Evolutionary conservation across 2,113 vertebrate species (phyloP), one percentile per base, ranked within the genome.

Genomic region (Chunga burmeisteri): DNA sequence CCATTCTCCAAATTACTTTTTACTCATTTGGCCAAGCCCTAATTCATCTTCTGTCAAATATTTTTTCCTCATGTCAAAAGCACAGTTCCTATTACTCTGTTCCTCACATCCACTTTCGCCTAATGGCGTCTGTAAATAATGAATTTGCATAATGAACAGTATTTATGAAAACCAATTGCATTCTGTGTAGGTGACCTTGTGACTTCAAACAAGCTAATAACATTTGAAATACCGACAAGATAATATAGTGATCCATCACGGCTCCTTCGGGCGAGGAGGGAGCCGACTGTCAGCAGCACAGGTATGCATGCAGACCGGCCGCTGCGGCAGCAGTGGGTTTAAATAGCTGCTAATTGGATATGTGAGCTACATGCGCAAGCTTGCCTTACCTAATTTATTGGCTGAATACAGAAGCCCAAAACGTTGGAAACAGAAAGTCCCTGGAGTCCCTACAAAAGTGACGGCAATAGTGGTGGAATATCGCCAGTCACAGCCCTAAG

Each of bases 61-160:
- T 40, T 32, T 91, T 82, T 52, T 5, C 63, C 61, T 80, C 3
- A 3, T 44, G 73, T 61, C 29, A 23, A 30, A 87, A 79, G 20
- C 52, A 3, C 6, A 3, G n/a, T 38, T 63, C n/a, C 59, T 78
- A 8, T 81, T 84, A 4, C 55, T 59, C 49, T 52, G 61, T 32
- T 88, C 63, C 75, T 71, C 72, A 18, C 59, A 84, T 55, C 67
- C 63, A 22, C 50, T 66, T 49, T 8, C 66, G 67, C 72, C 49
- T 59, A 88, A 84, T 3, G 1, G 47, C 6, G 1, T 40, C 86
- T 84, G 80, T 68, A 95, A 86, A 84, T 79, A 92, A 88, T 52
- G 26, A 71, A 84, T 88, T 91, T 91, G 68, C 80, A 75, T 81
- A 79, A 96, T n/a, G 73, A 96, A 25, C 40, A 32, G 88, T 78